Evolutionary conservation across 2,888 invertebrate species (phyloP).

Genomic region (Calliphora vomitoria): DNA sequence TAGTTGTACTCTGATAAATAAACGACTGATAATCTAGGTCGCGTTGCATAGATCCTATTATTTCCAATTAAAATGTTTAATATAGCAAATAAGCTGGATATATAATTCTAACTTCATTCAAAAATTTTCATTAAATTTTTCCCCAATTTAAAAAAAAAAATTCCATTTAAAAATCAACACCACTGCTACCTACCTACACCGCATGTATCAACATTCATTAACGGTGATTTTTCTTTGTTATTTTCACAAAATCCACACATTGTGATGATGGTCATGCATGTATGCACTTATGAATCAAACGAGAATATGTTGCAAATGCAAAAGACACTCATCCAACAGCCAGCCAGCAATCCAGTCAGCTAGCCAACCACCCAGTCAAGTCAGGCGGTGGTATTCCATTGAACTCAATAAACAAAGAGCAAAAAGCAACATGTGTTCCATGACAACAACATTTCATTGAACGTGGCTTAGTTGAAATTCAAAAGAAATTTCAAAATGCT

Average conservation of each 20-base stretch:
- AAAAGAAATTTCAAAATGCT: not conserved
- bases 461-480: not conserved
- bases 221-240: not conserved
- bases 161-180: not conserved
- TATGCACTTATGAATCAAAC: constrained; percentile 13
- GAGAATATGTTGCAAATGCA: constrained; percentile 6
- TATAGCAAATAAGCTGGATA: no score
- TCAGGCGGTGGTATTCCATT: not conserved
- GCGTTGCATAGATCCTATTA: no score
- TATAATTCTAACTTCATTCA: no score
- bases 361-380: not conserved
- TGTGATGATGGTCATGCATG: constrained; percentile 11
- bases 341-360: not conserved
- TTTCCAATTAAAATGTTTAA: no score
- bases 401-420: constrained; percentile 3
- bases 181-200: not conserved
- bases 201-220: not conserved
- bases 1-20: no score
- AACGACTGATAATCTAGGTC: no score
- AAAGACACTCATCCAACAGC: constrained; percentile 5
- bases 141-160: not conserved
- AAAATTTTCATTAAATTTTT: no score
- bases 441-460: constrained; percentile 4
- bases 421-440: constrained; percentile 27
- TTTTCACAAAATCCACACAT: constrained; percentile 3